Conservation (phyloP, 2,113 vertebrate genomes). For the Smithornis capensis region DNA sequence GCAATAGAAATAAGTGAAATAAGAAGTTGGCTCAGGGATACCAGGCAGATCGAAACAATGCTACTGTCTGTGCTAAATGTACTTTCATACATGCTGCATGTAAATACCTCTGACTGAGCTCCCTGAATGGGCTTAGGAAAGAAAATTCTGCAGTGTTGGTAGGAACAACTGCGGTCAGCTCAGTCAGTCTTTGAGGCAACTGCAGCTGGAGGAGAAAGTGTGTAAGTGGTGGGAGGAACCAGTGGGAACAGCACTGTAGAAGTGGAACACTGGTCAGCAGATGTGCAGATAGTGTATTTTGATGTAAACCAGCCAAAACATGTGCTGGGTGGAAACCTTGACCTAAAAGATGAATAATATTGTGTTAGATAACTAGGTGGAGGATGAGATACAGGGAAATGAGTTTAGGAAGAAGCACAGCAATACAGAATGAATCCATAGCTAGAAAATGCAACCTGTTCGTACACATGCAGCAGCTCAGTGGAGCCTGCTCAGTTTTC, state of each 20-base stretch:
- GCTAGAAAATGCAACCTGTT: not conserved
- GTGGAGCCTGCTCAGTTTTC: not conserved
- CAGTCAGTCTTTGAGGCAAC: not conserved
- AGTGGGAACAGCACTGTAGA: not conserved
- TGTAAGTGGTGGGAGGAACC: conserved; percentile 8
- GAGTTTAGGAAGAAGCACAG: not conserved
- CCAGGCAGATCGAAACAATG: not conserved
- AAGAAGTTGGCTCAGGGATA: not conserved
- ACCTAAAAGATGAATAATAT: conserved; percentile 3
- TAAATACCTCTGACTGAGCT: conserved; percentile 28
- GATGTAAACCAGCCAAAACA: conserved; percentile 18
- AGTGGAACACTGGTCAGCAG: conserved; percentile 11
- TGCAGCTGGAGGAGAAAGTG: not conserved
- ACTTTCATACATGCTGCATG: not conserved
- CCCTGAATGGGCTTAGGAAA: not conserved
- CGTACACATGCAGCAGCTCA: not conserved
- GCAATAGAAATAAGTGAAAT: conserved; percentile 4
- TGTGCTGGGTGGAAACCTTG: conserved; percentile 14
- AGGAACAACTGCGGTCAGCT: not conserved
- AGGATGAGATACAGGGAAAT: not conserved
- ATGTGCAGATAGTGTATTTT: conserved; percentile 20
- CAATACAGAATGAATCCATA: not conserved
- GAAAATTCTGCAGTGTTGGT: not conserved
- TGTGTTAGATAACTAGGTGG: not conserved
- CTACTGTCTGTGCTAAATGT: not conserved